Evolutionary conservation across 2,113 vertebrate species (phyloP).

Genomic region (Oreochromis niloticus): DNA sequence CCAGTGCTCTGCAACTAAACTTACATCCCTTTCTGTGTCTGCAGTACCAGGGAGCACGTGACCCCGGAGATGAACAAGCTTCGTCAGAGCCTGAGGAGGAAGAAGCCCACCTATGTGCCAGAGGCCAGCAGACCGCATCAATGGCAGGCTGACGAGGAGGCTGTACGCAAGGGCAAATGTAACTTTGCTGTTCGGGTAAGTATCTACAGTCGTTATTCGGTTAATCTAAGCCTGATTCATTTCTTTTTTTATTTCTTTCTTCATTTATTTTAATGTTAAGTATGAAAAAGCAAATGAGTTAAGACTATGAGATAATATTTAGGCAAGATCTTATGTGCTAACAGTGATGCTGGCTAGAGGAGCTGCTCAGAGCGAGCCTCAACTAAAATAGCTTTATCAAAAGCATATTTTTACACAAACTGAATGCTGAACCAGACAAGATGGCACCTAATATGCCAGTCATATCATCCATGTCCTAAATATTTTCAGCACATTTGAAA

Average conservation of each 20-base stretch:
- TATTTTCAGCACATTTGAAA: neutral
- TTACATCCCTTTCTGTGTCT: neutral
- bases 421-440: neutral
- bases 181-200: constrained; percentile 87
- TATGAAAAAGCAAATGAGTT: neutral
- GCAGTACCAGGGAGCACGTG: constrained; percentile 73
- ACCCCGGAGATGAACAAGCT: constrained; percentile 92
- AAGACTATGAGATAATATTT: neutral
- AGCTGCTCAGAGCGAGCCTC: neutral
- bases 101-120: constrained; percentile 86
- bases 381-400: neutral
- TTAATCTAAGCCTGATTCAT: neutral
- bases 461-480: neutral
- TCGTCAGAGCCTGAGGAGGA: constrained; percentile 87
- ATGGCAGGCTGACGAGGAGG: constrained; percentile 90
- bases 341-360: neutral
- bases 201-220: neutral
- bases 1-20: neutral
- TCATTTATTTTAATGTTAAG: neutral
- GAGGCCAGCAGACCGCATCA: constrained; percentile 90
- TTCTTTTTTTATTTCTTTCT: neutral
- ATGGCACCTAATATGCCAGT: neutral
- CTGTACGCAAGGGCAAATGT: constrained; percentile 87
- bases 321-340: neutral
- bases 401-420: neutral